Percentiles rank a stretch among this genome's conserved stretches.
Evolutionary conservation across 2,113 vertebrate genomes (phyloP).

Genomic region (Neodontobutis hainanensis): DNA sequence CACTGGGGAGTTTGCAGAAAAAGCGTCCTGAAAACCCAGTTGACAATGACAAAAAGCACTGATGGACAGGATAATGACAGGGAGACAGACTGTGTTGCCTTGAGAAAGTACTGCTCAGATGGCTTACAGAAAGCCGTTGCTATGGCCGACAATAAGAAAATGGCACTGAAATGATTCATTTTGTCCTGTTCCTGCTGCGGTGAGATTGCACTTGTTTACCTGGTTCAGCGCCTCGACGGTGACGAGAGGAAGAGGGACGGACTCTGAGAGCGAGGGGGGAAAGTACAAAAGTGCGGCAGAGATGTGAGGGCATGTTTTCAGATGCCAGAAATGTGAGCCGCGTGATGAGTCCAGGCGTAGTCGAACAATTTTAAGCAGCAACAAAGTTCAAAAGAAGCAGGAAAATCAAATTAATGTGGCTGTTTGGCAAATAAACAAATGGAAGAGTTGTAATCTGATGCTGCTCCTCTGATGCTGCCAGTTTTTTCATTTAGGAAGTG

Average conservation of each 20-base stretch:
- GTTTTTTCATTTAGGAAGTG: too few relatives aligned
- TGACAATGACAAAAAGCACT: slow-evolving; percentile 52
- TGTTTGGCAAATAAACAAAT: too few relatives aligned
- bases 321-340: too few relatives aligned
- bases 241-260: background rate
- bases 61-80: slow-evolving; percentile 57
- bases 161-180: slow-evolving; percentile 41
- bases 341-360: too few relatives aligned
- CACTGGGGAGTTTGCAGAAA: slow-evolving; percentile 27
- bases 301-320: slow-evolving; percentile 9
- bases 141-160: slow-evolving; percentile 47
- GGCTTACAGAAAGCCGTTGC: slow-evolving; percentile 44
- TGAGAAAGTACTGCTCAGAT: slow-evolving; percentile 35
- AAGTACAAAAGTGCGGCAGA: slow-evolving; percentile 17
- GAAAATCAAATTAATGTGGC: too few relatives aligned
- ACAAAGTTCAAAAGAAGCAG: too few relatives aligned
- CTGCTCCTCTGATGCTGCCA: too few relatives aligned
- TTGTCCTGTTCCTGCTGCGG: slow-evolving; percentile 6
- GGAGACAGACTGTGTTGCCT: slow-evolving; percentile 28
- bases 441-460: too few relatives aligned
- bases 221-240: background rate
- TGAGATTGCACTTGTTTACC: slow-evolving; percentile 25
- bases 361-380: too few relatives aligned
- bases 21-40: slow-evolving; percentile 35
- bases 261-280: background rate